Percentiles rank a stretch among this genome's conserved stretches.
phyloP scores from a whole-genome alignment of 2,113 vertebrate species.

The Callithrix jacchus region DNA sequence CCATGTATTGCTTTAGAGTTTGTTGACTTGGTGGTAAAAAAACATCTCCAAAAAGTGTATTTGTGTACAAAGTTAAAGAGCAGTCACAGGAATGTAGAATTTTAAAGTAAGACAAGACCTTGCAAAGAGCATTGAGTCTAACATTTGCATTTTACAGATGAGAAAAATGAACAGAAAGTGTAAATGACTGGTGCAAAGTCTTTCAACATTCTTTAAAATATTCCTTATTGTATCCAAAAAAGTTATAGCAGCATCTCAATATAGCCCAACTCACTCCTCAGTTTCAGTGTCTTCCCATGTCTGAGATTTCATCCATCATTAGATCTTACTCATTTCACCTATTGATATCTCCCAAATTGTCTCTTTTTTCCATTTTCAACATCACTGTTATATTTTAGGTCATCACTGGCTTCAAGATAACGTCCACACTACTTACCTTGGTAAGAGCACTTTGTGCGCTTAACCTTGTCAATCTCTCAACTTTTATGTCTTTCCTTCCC shows the following conservation, averaged over 20 bases:
- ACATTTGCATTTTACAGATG: not conserved
- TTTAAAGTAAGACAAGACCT: not conserved
- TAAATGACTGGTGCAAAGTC: not conserved
- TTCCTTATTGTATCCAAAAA: not conserved
- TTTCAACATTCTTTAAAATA: not conserved
- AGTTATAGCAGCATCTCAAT: not conserved
- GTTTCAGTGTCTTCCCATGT: not conserved
- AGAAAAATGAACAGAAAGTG: not conserved
- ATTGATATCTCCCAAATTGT: not conserved
- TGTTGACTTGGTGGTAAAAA: not conserved
- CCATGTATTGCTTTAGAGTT: conserved; percentile 35
- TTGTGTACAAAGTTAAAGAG: conserved; percentile 24
- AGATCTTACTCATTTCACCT: not conserved
- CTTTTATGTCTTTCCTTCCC: not conserved
- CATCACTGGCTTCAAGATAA: not conserved
- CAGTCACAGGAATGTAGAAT: not conserved
- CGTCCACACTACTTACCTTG: not conserved
- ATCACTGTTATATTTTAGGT: not conserved
- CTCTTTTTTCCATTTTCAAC: not conserved
- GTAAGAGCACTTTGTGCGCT: not conserved
- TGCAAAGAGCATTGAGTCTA: not conserved
- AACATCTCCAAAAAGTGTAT: not conserved
- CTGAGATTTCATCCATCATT: not conserved
- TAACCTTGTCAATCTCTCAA: not conserved
- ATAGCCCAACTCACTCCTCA: not conserved